Conservation (phyloP, 2,113 vertebrate genomes). For the Myotis yumanensis region DNA sequence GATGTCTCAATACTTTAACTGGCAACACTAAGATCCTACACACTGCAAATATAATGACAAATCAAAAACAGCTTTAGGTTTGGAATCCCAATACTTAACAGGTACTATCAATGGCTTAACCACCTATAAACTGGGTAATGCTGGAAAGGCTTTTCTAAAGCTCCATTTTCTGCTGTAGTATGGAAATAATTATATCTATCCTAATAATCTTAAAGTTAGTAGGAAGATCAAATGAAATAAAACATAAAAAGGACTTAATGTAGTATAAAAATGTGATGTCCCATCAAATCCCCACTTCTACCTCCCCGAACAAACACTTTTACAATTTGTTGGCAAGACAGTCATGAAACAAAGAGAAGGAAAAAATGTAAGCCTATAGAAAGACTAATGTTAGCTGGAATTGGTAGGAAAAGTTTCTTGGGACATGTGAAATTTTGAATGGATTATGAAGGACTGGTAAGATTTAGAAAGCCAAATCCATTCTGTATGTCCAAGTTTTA, state of each 20-base stretch:
- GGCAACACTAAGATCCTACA: slow-evolving; percentile 15
- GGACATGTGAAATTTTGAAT: slow-evolving; percentile 21
- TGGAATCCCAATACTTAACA: not conserved
- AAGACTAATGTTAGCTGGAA: slow-evolving; percentile 29
- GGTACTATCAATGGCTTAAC: not conserved
- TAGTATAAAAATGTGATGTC: slow-evolving; percentile 13
- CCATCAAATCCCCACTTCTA: not conserved
- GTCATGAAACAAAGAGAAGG: not conserved
- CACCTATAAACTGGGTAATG: not conserved
- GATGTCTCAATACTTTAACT: slow-evolving; percentile 34
- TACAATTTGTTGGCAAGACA: slow-evolving; percentile 1
- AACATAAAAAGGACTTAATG: slow-evolving; percentile 18
- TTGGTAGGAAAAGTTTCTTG: slow-evolving; percentile 19
- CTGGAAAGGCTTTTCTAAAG: slow-evolving; percentile 35
- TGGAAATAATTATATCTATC: slow-evolving; percentile 9
- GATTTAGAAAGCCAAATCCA: slow-evolving; percentile 46
- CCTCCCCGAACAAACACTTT: not conserved
- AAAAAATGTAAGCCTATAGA: not conserved
- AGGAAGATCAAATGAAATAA: slow-evolving; percentile 37
- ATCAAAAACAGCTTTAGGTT: slow-evolving; percentile 11
- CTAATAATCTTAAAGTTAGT: slow-evolving; percentile 20
- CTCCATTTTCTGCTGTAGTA: slow-evolving; percentile 61
- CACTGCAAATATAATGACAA: not conserved
- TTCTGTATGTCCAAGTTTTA: slow-evolving; percentile 41
- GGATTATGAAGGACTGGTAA: not conserved